Evolutionary conservation across 1,140 invertebrate species (phyloP).

Genomic region (Calephelis nemesis): DNA sequence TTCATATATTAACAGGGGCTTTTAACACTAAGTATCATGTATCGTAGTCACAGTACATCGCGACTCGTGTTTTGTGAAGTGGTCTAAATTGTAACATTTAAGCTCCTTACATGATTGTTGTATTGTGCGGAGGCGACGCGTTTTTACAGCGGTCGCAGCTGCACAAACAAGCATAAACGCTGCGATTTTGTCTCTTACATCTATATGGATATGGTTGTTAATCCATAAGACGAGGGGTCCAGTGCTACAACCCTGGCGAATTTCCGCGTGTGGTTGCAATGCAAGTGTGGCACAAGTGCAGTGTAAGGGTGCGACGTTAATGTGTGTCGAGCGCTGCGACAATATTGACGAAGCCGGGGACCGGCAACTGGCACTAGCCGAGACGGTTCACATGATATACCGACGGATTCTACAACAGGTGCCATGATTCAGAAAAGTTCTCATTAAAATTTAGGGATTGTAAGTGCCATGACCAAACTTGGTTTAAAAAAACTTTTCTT

Average conservation of each 20-base stretch:
- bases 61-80: conserved; percentile 38
- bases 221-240: neutral
- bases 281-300: neutral
- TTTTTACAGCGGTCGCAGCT: conserved; percentile 49
- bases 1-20: neutral
- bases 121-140: conserved; percentile 50
- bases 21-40: neutral
- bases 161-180: conserved; percentile 54
- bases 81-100: conserved; percentile 62
- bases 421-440: no score
- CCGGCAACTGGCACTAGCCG: no score
- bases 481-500: no score
- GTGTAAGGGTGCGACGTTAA: conserved; percentile 15
- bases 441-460: no score
- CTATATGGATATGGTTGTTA: neutral
- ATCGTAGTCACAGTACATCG: neutral
- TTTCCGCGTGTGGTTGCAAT: conserved; percentile 20
- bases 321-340: conserved; percentile 31
- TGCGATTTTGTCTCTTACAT: neutral
- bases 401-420: no score
- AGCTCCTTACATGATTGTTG: conserved; percentile 65
- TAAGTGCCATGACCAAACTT: no score
- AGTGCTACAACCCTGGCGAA: conserved; percentile 22
- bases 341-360: conserved; percentile 33
- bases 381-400: no score